Base-by-base conservation (phyloP, 2,888 invertebrate genomes). In the Ennomos fuscantarius region DNA sequence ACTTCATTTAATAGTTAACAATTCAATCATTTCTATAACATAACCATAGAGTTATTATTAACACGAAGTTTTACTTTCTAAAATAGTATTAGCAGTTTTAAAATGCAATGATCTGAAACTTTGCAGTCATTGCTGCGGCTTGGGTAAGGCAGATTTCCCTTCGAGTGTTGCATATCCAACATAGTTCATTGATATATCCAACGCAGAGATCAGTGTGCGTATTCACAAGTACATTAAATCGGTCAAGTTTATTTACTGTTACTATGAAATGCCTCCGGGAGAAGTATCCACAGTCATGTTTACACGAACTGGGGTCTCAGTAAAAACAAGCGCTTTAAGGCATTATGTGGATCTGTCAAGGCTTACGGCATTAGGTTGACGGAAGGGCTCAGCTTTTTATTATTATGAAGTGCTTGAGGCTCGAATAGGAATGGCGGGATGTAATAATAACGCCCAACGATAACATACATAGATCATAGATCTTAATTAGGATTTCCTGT, bases 231-330 rank as follows among this genome's bases (percentile, higher is more conserved):
- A 6, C 1, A 31, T 31, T 24, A 11, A 24, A 35, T 44, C 8
- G 0, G 10, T 8, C 6, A 39, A 24, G 12, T 24, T 34, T 9
- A 12, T 3, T 34, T 9, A 40, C 57, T 57, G 52, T 15, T 35
- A 24, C 8, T 36, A 1, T 2, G 5, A 8, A 11, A 15, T 42
- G 68, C 65, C 66, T 66, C 46, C 66, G 74, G 74, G 84, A 68
- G 64, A 75, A 84, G 83, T 83, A 86, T 83, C 82, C 82, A 83
- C 81, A 83, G 83, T 81, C 81, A 79, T 89, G 88, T 89, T 88
- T 89, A 88, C 88, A 87, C 82, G 78, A 77, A 65, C 76, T 67
- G 79, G 79, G 80, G 76, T 82, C 79, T 78, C 79, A 80, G 80
- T 84, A 80, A 84, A 86, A 79, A 78, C 79, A 80, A 74, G 74